Conservation (phyloP, 1,140 invertebrate species). For the Pseudomyrmex dendroicus region DNA sequence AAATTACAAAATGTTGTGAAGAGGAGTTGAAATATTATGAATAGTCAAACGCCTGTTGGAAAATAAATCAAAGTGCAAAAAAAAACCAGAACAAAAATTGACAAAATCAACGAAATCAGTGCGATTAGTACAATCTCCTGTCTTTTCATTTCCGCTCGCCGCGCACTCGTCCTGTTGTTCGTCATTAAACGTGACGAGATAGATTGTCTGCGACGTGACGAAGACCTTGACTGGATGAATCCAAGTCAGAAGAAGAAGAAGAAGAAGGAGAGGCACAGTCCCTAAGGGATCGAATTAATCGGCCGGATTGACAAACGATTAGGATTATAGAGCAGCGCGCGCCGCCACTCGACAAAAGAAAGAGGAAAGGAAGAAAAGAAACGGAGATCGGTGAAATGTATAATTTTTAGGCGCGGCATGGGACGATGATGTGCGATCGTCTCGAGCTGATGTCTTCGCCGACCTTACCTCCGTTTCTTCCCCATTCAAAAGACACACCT, state of each 20-base stretch:
- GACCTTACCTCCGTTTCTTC: background rate
- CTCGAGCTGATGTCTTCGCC: conserved; percentile 41
- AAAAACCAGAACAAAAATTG: background rate
- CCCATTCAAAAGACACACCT: conserved; percentile 9
- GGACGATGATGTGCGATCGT: conserved; percentile 36
- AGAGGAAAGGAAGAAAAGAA: background rate
- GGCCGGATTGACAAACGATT: conserved; percentile 59
- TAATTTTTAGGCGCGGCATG: conserved; percentile 61
- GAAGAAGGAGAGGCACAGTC: background rate
- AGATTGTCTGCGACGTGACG: conserved; percentile 3
- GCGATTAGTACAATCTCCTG: background rate
- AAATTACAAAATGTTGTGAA: background rate
- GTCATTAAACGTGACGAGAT: conserved; percentile 7
- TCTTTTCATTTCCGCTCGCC: background rate
- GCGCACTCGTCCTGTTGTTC: background rate
- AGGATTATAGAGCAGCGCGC: conserved; percentile 33
- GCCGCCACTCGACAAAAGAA: conserved; percentile 15
- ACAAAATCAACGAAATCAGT: background rate
- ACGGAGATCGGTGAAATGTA: background rate
- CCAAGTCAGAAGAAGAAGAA: background rate
- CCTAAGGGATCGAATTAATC: conserved; percentile 24
- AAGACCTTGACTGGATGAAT: conserved; percentile 49
- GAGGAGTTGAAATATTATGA: background rate
- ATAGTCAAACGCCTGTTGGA: background rate
- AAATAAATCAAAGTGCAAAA: background rate